Evolutionary conservation across 92 coral and sea anemone genomes (phyloP).

Genomic region (Pocillopora grandis): DNA sequence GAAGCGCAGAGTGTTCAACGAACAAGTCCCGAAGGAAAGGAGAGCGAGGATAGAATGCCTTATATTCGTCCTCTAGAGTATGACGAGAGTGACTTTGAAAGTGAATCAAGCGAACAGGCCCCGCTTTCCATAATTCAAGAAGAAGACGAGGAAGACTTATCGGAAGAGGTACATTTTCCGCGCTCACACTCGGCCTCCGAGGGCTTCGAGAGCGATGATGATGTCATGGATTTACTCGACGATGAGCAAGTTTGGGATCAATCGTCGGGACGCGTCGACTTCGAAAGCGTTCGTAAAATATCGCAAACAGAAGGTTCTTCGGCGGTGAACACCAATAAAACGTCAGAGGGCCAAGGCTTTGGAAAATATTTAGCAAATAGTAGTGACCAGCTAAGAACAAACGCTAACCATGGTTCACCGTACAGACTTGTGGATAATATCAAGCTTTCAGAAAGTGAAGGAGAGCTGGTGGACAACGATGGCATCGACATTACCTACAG

Average conservation of each 20-base stretch:
- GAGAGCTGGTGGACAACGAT: not conserved
- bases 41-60: slow-evolving; percentile 40
- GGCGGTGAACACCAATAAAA: not conserved
- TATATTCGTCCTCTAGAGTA: slow-evolving; percentile 66
- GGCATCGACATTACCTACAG: slow-evolving; percentile 48
- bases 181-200: slow-evolving; percentile 80
- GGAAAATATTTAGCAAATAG: slow-evolving; percentile 42
- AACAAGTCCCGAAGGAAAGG: slow-evolving; percentile 25
- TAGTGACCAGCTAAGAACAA: slow-evolving; percentile 5
- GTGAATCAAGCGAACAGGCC: slow-evolving; percentile 69
- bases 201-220: slow-evolving; percentile 94
- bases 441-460: slow-evolving; percentile 35
- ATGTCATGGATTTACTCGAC: slow-evolving; percentile 91
- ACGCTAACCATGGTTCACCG: not conserved
- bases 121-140: slow-evolving; percentile 91
- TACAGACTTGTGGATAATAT: slow-evolving; percentile 30
- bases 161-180: slow-evolving; percentile 49
- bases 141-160: slow-evolving; percentile 82
- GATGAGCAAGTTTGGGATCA: slow-evolving; percentile 71
- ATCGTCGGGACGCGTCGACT: slow-evolving; percentile 30
- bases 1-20: slow-evolving; percentile 53
- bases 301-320: slow-evolving; percentile 21
- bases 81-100: slow-evolving; percentile 83
- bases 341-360: slow-evolving; percentile 26
- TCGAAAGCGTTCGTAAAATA: slow-evolving; percentile 14